Base-by-base conservation (phyloP, 1,140 invertebrate genomes). In the Papilio polytes region DNA sequence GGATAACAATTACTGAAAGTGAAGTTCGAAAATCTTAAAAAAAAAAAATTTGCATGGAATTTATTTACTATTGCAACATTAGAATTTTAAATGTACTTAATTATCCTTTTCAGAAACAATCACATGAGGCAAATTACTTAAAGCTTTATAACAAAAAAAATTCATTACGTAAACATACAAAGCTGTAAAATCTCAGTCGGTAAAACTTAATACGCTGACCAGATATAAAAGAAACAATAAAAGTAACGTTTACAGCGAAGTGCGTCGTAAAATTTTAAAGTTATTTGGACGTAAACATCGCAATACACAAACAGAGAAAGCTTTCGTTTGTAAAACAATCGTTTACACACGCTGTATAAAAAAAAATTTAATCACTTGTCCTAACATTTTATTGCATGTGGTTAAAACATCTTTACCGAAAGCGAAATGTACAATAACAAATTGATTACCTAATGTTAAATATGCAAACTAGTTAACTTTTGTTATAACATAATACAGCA, bases 261-360 rank as follows among this genome's bases (percentile, higher is more conserved):
- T 66, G 56, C 56, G 10, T 78, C 77, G 77, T 78, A 78, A 78
- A 78, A 78, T 44, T 78, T 78, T 63, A 66, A 78, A 78, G 77
- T 78, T 78, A 78, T 78, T 66, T 46, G n/a, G 22, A 66, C 77
- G 56, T 63, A 78, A 78, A 78, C 76, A 78, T 59, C 77, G 77
- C 56, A n/a, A 20, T 78, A 66, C 26, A 56, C 44, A 41, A 78
- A 78, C 77, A 78, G 77, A 46, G 77, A 66, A 44, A 78, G 77
- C 53, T 36, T 70, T 78, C 59, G 81, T 79, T 66, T 73, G 8
- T 31, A 12, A 70, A 80, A 84, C 79, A 78, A 81, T 59, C 78
- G 22, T 31, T 70, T 70, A 31, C 63, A 1, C 12, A 70, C 15
- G 13, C 2, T 13, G 22, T 31, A 36, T 36, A 70, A 31, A 31